phyloP scores from a whole-genome alignment of 2,888 invertebrate genomes.

The Sphaerophoria taeniata region DNA sequence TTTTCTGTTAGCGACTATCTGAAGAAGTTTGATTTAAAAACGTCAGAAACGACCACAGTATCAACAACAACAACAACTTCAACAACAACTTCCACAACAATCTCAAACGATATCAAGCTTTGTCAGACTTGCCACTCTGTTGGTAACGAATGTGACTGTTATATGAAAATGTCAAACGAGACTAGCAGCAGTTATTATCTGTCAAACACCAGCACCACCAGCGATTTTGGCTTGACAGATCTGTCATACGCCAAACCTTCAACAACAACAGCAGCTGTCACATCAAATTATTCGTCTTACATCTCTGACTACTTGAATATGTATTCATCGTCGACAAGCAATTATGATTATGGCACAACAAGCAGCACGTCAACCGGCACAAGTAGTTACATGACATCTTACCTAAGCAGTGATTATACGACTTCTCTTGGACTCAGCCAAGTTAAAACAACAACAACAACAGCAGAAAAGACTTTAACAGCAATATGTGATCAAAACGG shows the following conservation, averaged over 20 bases:
- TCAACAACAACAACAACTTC: slow-evolving; percentile 13
- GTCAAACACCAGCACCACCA: not conserved
- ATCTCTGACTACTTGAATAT: slow-evolving; percentile 65
- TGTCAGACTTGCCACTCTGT: slow-evolving; percentile 31
- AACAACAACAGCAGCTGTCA: slow-evolving; percentile 13
- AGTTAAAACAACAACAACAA: not conserved
- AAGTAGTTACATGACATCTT: slow-evolving; percentile 37
- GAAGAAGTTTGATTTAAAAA: slow-evolving; percentile 61
- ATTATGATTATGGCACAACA: slow-evolving; percentile 54
- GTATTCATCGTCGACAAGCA: slow-evolving; percentile 44
- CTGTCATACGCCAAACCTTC: slow-evolving; percentile 3
- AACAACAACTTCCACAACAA: slow-evolving; percentile 26
- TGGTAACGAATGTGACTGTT: slow-evolving; percentile 51
- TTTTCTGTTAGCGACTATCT: slow-evolving; percentile 65
- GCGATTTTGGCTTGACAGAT: not conserved
- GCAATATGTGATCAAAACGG: slow-evolving; percentile 55
- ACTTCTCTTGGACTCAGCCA: not conserved
- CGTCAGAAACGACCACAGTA: slow-evolving; percentile 18
- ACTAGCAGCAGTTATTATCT: not conserved
- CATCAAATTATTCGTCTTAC: slow-evolving; percentile 63
- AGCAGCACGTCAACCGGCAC: slow-evolving; percentile 51
- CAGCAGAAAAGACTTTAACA: slow-evolving; percentile 31
- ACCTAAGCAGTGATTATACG: slow-evolving; percentile 34
- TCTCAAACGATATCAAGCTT: slow-evolving; percentile 5
- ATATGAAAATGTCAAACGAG: slow-evolving; percentile 17